A percentile compares a stretch with the other conserved stretches of the same genome.
Conservation (phyloP, 2,888 invertebrate species). For the Coenonympha arcania region DNA sequence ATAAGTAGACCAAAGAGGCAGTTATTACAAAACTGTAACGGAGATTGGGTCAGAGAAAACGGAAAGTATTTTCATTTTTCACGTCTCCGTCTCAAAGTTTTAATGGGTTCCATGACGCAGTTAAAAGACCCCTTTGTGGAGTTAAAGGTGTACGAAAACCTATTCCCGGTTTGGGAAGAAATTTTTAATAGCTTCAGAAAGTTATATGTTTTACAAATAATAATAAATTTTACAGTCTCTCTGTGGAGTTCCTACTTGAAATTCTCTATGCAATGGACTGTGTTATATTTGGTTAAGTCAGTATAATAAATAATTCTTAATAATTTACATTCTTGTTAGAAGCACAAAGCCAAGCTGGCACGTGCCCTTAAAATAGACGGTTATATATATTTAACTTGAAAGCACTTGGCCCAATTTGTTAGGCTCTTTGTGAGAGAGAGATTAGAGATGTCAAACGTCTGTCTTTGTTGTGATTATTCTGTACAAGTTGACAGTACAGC, state of each 20-base stretch:
- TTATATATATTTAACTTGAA: neutral
- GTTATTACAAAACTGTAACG: slow-evolving; percentile 42
- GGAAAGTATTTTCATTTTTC: slow-evolving; percentile 53
- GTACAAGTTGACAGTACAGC: slow-evolving; percentile 4
- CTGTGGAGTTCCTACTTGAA: too few species aligned
- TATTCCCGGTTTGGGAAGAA: slow-evolving; percentile 5
- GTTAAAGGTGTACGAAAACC: slow-evolving; percentile 9
- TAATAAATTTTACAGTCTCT: neutral
- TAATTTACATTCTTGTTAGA: too few species aligned
- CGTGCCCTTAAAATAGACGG: neutral
- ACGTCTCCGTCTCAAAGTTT: slow-evolving; percentile 51
- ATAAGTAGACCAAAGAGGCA: too few species aligned
- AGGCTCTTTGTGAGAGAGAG: slow-evolving; percentile 16
- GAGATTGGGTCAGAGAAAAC: slow-evolving; percentile 30
- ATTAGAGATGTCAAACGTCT: slow-evolving; percentile 23
- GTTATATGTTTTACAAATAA: neutral
- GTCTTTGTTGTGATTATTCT: slow-evolving; percentile 18
- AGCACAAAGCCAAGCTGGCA: too few species aligned
- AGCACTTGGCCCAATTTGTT: slow-evolving; percentile 17
- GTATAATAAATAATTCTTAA: too few species aligned
- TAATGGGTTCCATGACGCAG: slow-evolving; percentile 45
- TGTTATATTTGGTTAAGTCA: too few species aligned
- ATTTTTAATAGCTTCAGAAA: slow-evolving; percentile 3
- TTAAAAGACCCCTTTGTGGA: slow-evolving; percentile 18
- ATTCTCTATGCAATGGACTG: too few species aligned